These are phyloP conservation scores for Drosophila paucipuncta DNA, from an alignment of 2,888 invertebrate species.

Conservation along the genomic window DNA sequence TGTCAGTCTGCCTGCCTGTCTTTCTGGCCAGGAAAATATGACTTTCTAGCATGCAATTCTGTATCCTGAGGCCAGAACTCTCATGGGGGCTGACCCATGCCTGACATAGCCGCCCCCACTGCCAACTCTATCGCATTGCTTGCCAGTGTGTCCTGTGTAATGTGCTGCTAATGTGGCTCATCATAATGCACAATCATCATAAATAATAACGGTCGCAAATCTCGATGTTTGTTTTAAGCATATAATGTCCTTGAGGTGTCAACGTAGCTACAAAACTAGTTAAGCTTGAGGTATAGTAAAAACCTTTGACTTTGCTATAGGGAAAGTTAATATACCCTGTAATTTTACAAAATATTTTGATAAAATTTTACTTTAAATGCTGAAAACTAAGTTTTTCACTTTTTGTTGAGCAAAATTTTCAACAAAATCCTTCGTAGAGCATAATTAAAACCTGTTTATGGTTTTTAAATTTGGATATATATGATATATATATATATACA, in stretches of 20 bases:
- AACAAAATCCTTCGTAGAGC: not conserved
- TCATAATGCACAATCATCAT: slow-evolving; percentile 77
- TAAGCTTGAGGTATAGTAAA: slow-evolving; percentile 11
- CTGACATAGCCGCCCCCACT: not conserved
- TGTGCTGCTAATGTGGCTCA: slow-evolving; percentile 70
- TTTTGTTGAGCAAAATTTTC: not conserved
- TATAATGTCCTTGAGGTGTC: slow-evolving; percentile 39
- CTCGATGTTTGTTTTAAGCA: slow-evolving; percentile 29
- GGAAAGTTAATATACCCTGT: no score
- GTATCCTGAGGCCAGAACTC: slow-evolving; percentile 16
- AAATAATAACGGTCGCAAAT: slow-evolving; percentile 65
- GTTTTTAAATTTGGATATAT: not conserved
- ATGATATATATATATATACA: not conserved
- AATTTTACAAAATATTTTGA: no score
- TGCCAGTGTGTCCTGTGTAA: slow-evolving; percentile 51
- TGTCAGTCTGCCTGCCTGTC: slow-evolving; percentile 15
- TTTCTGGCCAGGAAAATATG: slow-evolving; percentile 65
- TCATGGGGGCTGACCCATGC: slow-evolving; percentile 7
- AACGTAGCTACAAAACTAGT: slow-evolving; percentile 12
- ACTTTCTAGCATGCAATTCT: slow-evolving; percentile 66
- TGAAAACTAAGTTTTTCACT: no score
- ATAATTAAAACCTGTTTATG: not conserved
- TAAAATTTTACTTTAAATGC: no score
- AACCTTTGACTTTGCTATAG: not conserved
- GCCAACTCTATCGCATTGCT: slow-evolving; percentile 31